Conservation (phyloP, 1,140 invertebrate genomes). For the Halictus rubicundus region DNA sequence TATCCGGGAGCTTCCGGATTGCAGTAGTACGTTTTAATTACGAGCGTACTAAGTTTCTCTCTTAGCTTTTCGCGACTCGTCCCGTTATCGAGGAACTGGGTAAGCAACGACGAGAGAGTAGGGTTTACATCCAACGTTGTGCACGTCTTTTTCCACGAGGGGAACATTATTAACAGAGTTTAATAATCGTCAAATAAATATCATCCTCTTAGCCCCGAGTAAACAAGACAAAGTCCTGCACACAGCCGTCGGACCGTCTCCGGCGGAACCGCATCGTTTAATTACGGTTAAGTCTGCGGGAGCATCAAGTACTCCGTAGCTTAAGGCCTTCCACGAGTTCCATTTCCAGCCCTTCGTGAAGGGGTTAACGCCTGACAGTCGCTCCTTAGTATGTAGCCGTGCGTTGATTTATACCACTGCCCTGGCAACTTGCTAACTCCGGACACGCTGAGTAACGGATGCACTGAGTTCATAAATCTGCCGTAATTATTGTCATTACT, state of each 20-base stretch:
- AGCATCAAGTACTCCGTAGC: not conserved
- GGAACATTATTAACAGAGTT: not conserved
- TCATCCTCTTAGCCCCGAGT: not conserved
- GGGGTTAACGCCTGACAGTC: conserved; percentile 8
- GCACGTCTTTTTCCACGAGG: not conserved
- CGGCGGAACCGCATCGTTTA: conserved; percentile 18
- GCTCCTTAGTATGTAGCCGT: conserved; percentile 17
- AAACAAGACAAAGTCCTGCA: not conserved
- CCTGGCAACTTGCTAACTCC: not conserved
- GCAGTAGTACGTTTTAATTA: too few relatives aligned
- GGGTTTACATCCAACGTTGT: too few relatives aligned
- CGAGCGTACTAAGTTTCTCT: too few relatives aligned
- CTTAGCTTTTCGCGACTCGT: too few relatives aligned
- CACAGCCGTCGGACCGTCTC: not conserved
- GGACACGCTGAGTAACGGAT: not conserved
- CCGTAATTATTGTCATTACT: not conserved
- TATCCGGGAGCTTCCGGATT: too few relatives aligned
- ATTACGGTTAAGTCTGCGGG: conserved; percentile 36
- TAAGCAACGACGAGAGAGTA: too few relatives aligned
- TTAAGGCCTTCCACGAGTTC: not conserved
- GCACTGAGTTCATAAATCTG: conserved; percentile 6
- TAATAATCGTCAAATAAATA: not conserved
- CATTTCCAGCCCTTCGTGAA: not conserved
- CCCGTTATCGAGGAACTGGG: too few relatives aligned
- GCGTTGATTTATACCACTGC: conserved; percentile 35